Evolutionary conservation across 1,140 invertebrate species (phyloP).

Genomic region (Pachypeltis micranthus): DNA sequence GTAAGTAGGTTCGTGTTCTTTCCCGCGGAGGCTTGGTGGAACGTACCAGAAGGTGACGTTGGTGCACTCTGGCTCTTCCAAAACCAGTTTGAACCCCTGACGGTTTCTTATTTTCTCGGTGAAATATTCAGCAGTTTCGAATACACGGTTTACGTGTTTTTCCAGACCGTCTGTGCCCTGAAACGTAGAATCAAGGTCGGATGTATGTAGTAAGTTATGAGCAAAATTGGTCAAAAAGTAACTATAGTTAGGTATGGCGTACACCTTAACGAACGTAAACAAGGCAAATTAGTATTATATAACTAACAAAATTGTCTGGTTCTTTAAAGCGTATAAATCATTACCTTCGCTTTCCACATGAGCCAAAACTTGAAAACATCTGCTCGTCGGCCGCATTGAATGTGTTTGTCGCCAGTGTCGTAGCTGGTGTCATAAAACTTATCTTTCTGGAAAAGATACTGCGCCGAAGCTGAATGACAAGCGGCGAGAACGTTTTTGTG

Average conservation of each 20-base stretch:
- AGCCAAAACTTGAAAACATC: slow-evolving; percentile 95
- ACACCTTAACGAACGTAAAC: too few relatives aligned
- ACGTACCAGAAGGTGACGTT: slow-evolving; percentile 95
- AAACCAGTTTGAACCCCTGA: slow-evolving; percentile 58
- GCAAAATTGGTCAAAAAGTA: not conserved
- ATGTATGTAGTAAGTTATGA: not conserved
- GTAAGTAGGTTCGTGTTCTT: slow-evolving; percentile 47
- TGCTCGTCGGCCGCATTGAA: slow-evolving; percentile 83
- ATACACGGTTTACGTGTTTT: slow-evolving; percentile 65
- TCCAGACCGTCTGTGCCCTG: slow-evolving; percentile 65
- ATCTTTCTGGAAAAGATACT: slow-evolving; percentile 90
- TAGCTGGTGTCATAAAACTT: slow-evolving; percentile 89
- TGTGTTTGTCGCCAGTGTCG: slow-evolving; percentile 88
- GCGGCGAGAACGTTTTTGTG: slow-evolving; percentile 53
- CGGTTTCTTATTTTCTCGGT: slow-evolving; percentile 50
- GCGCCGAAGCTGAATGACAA: slow-evolving; percentile 57
- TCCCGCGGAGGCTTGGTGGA: slow-evolving; percentile 56
- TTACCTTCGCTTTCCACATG: slow-evolving; percentile 87
- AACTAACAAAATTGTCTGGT: too few relatives aligned
- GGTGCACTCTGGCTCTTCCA: slow-evolving; percentile 75
- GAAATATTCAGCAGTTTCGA: slow-evolving; percentile 60
- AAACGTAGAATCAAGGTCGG: slow-evolving; percentile 16
- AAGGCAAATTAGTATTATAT: too few relatives aligned
- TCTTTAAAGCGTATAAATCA: too few relatives aligned
- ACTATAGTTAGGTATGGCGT: not conserved